phyloP scores from a whole-genome alignment of 2,888 invertebrate species.

The Pseudolycoriella hygida region DNA sequence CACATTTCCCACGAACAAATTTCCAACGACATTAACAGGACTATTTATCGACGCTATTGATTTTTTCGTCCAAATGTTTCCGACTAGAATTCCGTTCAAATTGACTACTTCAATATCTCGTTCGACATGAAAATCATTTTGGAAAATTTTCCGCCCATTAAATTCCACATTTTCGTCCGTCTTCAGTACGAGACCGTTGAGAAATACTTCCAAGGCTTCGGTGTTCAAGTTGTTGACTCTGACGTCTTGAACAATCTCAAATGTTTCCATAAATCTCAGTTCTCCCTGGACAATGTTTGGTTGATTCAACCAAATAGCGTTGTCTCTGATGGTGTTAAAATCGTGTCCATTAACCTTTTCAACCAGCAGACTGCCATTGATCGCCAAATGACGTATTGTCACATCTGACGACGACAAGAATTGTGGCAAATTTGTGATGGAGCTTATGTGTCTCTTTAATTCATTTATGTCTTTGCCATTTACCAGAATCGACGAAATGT shows the following conservation, averaged over 20 bases:
- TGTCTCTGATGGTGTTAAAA: conserved; percentile 21
- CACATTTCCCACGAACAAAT: conserved; percentile 15
- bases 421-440: background rate
- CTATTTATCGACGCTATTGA: conserved; percentile 15
- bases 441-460: background rate
- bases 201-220: conserved; percentile 22
- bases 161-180: conserved; percentile 19
- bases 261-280: conserved; percentile 18
- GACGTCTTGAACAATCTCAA: conserved; percentile 16
- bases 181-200: conserved; percentile 28
- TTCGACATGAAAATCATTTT: conserved; percentile 21
- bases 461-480: background rate
- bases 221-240: conserved; percentile 21
- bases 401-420: background rate
- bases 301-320: conserved; percentile 26
- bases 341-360: conserved; percentile 16
- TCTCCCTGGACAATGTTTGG: conserved; percentile 21
- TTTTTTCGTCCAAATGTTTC: conserved; percentile 25
- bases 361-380: conserved; percentile 4
- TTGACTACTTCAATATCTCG: conserved; percentile 20
- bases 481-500: too few species aligned
- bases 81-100: conserved; percentile 26
- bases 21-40: conserved; percentile 18
- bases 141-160: conserved; percentile 18
- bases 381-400: background rate